Base-by-base conservation (phyloP, 92 coral and sea anemone species). In the Pocillopora grandis region DNA sequence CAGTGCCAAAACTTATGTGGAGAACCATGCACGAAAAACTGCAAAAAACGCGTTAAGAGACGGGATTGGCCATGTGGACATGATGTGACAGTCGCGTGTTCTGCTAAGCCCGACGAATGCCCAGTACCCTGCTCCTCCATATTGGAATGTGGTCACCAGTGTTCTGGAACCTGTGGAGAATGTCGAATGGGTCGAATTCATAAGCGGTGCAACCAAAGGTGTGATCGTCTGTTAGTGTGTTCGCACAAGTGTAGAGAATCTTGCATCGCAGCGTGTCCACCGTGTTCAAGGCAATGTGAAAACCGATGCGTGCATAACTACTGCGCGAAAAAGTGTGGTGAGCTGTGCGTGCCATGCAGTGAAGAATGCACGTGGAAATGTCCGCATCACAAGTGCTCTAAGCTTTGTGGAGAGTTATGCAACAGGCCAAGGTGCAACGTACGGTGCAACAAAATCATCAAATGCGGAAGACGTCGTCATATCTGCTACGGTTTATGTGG, bases 301-400 rank as follows among this genome's bases (percentile, higher is more conserved):
- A 85, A 85, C 69, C 85, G 88, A 8, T 94, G 98, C 76, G 23
- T 63, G 9, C 98, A 94, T 70, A 76, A 86, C 61, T 66, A 58
- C 2, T 91, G 98, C 62, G 27, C 33, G 23, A 80, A 75, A 16
- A 8, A 12, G 52, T 95, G 98, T 70, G 90, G 97, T 10, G 92
- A 91, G 36, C 78, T 61, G 10, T 95, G 98, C 62, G 66, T 66
- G 1, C 90, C 95, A 10, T 95, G 98, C 62, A 61, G 36, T 3
- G 89, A 95, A 61, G 58, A 0, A 20, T 95, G 98, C 71, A 35
- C 58, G 66, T 95, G 98, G 98, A 52, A 76, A 58, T 95, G 98
- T 71, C 49, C 75, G 15, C 98, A 95, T 75, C 72, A 84, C 84
- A 76, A 87, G 72, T 95, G 98, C 78, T 62, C 64, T 58, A 90